Base-by-base conservation (phyloP, 2,113 vertebrate species). In the Strix aluco region DNA sequence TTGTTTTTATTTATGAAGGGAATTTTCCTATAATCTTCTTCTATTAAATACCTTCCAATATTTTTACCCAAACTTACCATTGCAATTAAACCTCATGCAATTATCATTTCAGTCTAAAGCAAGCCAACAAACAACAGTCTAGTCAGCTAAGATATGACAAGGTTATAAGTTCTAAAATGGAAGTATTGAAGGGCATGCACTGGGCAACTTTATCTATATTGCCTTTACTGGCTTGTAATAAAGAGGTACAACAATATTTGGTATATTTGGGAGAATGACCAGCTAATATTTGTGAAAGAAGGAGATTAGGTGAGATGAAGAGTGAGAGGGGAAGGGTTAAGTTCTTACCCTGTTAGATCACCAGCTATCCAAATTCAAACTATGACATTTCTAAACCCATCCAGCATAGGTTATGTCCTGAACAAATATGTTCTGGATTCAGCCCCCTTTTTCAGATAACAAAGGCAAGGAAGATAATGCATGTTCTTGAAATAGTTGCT, bases 401-500 rank as follows among this genome's bases (percentile, higher is more conserved):
- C 84, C 86, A 96, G 83, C 88, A 75, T 67, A 96, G 86, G 95
- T 95, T 97, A 69, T 79, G 95, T 95, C 96, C 96, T 96, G 90
- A 91, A 63, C 80, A 97, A 97, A 96, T 96, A 96, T 83, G 95
- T 96, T 95, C 95, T 44, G 2, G 52, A 95, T 97, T 97, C 94
- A 91, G 59, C 21, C 83, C 86, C 80, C 91, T 96, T 97, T 96
- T 92, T 84, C 63, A 96, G 94, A 96, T 97, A 97, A 92, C 92
- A 96, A 93, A 96, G 88, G 94, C 96, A 94, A 90, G 1, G 22
- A 81, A 97, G 97, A 97, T 97, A 96, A 79, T 94, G 11, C 77
- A 94, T 94, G 95, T 94, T 96, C 97, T 96, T 94, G 94, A 96
- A 96, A 97, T 96, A 96, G 95, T 94, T 92, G 65, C 91, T 94